Evolutionary conservation across 2,888 invertebrate species (phyloP).

Genomic region (Fissipunctia ypsillon): DNA sequence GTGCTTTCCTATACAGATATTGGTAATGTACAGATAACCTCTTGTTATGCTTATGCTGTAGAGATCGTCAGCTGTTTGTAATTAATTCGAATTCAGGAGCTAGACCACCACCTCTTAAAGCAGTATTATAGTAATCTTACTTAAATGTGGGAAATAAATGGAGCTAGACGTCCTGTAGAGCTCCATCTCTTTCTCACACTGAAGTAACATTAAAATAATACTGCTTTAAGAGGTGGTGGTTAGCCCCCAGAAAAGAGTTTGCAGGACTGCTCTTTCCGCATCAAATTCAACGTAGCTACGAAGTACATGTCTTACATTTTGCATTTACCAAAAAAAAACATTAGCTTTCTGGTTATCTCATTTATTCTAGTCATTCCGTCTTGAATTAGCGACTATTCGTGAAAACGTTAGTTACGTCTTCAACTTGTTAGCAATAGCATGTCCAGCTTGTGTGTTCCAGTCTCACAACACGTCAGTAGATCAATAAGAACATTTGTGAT

Average conservation of each 20-base stretch:
- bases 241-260: not conserved
- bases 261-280: not conserved
- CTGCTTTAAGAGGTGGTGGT: too few relatives aligned
- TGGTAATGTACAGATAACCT: too few relatives aligned
- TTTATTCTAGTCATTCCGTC: not conserved
- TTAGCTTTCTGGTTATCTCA: not conserved
- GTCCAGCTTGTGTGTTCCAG: constrained; percentile 1
- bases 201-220: too few relatives aligned
- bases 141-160: too few relatives aligned
- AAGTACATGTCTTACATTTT: not conserved
- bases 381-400: constrained; percentile 27
- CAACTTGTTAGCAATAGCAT: constrained; percentile 7
- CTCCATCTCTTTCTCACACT: too few relatives aligned
- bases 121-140: too few relatives aligned
- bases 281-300: not conserved
- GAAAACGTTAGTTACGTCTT: constrained; percentile 28
- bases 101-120: too few relatives aligned
- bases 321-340: not conserved
- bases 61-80: too few relatives aligned
- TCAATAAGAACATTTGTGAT: constrained; percentile 2
- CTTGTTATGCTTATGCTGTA: too few relatives aligned
- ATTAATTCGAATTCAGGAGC: too few relatives aligned
- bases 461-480: not conserved
- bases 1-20: too few relatives aligned
- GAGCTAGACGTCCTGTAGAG: too few relatives aligned